Conservation (phyloP, 1,140 invertebrate species). For the Mycetomoellerius zeteki region DNA sequence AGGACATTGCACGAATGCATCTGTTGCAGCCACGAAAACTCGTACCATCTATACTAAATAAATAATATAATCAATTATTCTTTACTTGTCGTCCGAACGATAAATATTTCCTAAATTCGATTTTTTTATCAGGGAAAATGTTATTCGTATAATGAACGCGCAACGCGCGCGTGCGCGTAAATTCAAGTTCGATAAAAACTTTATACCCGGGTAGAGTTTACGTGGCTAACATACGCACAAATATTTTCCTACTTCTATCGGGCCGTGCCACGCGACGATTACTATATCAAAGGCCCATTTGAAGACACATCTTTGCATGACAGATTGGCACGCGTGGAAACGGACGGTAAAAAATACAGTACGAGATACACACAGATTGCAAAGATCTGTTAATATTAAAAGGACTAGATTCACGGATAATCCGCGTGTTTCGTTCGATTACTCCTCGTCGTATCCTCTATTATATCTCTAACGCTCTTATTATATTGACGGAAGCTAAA, state of each 20-base stretch:
- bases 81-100: background rate
- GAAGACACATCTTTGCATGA: constrained; percentile 70
- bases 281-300: constrained; percentile 65
- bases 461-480: background rate
- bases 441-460: background rate
- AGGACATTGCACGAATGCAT: constrained; percentile 81
- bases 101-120: constrained; percentile 11
- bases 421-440: constrained; percentile 4
- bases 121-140: background rate
- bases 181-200: background rate
- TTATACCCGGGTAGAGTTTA: constrained; percentile 33
- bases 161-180: background rate
- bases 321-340: constrained; percentile 71
- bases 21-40: constrained; percentile 70
- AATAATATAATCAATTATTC: constrained; percentile 35
- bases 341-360: constrained; percentile 42
- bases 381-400: constrained; percentile 22
- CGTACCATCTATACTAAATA: constrained; percentile 45
- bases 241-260: constrained; percentile 50
- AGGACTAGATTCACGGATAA: constrained; percentile 65
- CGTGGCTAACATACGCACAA: constrained; percentile 61
- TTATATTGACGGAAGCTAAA: background rate
- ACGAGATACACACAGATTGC: constrained; percentile 36
- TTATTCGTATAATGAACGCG: background rate
- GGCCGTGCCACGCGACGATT: constrained; percentile 41